Base-by-base conservation (phyloP, 2,888 invertebrate genomes). In the Agriopis aurantiaria region DNA sequence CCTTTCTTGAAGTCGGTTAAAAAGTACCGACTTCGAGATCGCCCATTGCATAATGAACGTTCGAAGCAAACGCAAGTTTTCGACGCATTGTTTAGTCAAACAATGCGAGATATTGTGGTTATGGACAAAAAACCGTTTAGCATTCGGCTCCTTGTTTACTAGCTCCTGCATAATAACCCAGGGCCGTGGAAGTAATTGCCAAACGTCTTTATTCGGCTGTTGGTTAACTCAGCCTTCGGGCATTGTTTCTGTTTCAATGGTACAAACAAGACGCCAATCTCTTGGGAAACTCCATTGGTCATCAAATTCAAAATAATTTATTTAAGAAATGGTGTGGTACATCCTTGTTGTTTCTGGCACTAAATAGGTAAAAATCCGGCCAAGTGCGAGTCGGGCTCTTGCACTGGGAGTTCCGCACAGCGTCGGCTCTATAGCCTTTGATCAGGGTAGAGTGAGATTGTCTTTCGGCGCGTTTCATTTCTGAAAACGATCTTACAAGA, bases 231-330 rank as follows among this genome's bases (percentile, higher is more conserved):
- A 55, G 17, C 70, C 70, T 71, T 71, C 63, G 55, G n/a, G 45
- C 46, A 71, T 71, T 71, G 70, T 71, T 63, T 71, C 23, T 58
- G 55, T 62, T 33, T 55, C 66, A 71, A 70, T 63, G 58, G 65
- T 55, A 14, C 51, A 45, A 3, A 14, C 33, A 58, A 49, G 49
- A 55, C 56, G 65, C 17, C 9, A 49, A 56, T 11, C 51, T 57
- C 17, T 65, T 51, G 40, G 12, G 56, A 69, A 49, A 65, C 33
- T 46, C 14, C 6, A 60, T 46, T n/a, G 23, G 43, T 56, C 43
- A 62, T 65, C 33, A 33, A 33, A 33, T 33, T 33, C 33, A 33
- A 33, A 33, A 33, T 33, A 5, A 5, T 33, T 33, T 23, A 23
- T 23, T 23, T 23, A 23, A 1, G 33, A 33, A 33, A 33, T 33